These are phyloP conservation scores for Allobates femoralis DNA, from an alignment of 2,797 vertebrate species.

Conservation along the genomic window DNA sequence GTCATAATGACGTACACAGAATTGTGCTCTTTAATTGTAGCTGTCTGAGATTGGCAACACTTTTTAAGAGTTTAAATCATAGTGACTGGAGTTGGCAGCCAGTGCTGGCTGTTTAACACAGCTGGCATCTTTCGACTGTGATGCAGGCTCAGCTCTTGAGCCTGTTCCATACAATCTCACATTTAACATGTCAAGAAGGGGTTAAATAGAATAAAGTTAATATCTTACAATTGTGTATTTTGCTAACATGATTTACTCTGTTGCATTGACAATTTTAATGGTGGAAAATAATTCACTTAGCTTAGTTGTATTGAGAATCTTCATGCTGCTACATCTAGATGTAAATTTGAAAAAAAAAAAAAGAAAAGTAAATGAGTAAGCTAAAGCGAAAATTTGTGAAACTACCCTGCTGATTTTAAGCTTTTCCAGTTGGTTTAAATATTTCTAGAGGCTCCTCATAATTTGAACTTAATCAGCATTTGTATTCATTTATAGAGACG, in stretches of 20 bases:
- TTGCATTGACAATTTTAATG: neutral
- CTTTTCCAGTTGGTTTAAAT: conserved; percentile 23
- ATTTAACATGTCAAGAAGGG: too few species aligned
- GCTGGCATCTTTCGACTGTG: too few species aligned
- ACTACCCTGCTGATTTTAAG: conserved; percentile 7
- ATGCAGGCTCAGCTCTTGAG: too few species aligned
- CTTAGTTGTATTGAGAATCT: neutral
- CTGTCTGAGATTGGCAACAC: too few species aligned
- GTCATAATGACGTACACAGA: too few species aligned
- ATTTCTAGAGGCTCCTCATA: conserved; percentile 7
- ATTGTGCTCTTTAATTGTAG: too few species aligned
- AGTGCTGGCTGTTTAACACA: too few species aligned
- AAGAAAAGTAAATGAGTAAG: neutral
- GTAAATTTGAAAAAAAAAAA: conserved; percentile 5
- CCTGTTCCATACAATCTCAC: too few species aligned
- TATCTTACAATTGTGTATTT: neutral
- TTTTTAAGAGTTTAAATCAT: too few species aligned
- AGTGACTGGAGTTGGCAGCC: too few species aligned
- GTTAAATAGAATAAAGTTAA: neutral
- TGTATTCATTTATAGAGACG: conserved; percentile 49
- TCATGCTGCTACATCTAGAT: neutral
- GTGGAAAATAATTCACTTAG: neutral
- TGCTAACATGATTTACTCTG: neutral
- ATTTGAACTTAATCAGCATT: conserved; percentile 50
- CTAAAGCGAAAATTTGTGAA: conserved; percentile 22